Base-by-base conservation (phyloP, 2,797 vertebrate genomes). In the Propithecus perrieri region DNA sequence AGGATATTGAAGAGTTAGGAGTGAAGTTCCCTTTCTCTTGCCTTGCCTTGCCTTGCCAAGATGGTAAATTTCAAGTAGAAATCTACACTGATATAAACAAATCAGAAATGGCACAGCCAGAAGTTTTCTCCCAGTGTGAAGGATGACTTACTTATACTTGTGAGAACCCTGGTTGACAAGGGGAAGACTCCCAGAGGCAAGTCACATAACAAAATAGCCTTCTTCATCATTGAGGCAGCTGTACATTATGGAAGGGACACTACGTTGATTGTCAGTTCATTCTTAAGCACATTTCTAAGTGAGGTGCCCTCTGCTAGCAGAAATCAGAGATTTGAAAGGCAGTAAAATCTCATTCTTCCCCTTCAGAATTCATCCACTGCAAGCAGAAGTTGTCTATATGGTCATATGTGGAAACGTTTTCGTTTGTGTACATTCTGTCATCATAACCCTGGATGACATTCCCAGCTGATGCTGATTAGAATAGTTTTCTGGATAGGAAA, bases 401-500 rank as follows among this genome's bases (percentile, higher is more conserved):
- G 85, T 85, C 35, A 22, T 38, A 18, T 17, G 74, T 18, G 89
- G 72, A 78, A 67, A 61, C 53, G 43, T 69, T 33, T 85, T 63
- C 33, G 12, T 89, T 93, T 12, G 4, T 84, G 28, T 75, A 13
- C 33, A 12, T 80, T 75, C 50, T 35, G 33, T 72, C 46, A 35
- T 14, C 30, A 28, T 38, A 61, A 50, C 65, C 78, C 35, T 41
- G 63, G 46, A 18, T 67, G 75, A 76, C 59, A 18, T 72, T 92
- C 46, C 55, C 53, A 94, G 69, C 28, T 86, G 75, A 89, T 91
- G 46, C 7, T 85, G 57, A 72, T 90, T 83, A 57, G 28, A 72
- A 76, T 38, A 59, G 24, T 53, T 95, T 92, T 91, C 81, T 91
- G 61, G 75, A 35, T 89, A 46, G 50, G 72, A 93, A 87, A 94